phyloP scores from a whole-genome alignment of 2,888 invertebrate species.

The Celastrina argiolus region DNA sequence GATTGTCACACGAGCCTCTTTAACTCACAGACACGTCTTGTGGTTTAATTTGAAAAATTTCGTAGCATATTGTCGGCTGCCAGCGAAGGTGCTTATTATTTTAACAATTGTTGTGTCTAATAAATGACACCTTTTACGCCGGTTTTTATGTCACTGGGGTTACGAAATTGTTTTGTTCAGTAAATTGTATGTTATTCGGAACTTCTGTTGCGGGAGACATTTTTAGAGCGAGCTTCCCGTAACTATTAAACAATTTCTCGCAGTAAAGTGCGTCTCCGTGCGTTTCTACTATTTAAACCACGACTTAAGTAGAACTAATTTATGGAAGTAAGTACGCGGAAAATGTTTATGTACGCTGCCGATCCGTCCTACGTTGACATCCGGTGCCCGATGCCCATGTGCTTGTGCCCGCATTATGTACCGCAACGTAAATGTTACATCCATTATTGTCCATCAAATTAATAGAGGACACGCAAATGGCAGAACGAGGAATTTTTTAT shows the following conservation, averaged over 20 bases:
- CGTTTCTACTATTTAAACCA: slow-evolving; percentile 72
- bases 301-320: slow-evolving; percentile 74
- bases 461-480: slow-evolving; percentile 31
- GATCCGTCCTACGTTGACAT: slow-evolving; percentile 63
- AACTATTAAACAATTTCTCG: slow-evolving; percentile 70
- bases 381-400: slow-evolving; percentile 52
- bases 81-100: slow-evolving; percentile 60
- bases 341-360: slow-evolving; percentile 71
- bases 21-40: slow-evolving; percentile 47
- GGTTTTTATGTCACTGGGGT: slow-evolving; percentile 37
- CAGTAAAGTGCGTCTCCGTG: slow-evolving; percentile 67
- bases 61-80: slow-evolving; percentile 47
- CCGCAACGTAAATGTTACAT: slow-evolving; percentile 33
- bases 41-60: slow-evolving; percentile 67
- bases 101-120: slow-evolving; percentile 45
- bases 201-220: background rate
- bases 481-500: slow-evolving; percentile 27
- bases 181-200: background rate
- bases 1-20: slow-evolving; percentile 64
- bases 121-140: slow-evolving; percentile 36
- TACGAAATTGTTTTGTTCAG: slow-evolving; percentile 15
- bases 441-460: slow-evolving; percentile 36
- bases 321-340: slow-evolving; percentile 76
- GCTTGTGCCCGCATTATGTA: slow-evolving; percentile 37
- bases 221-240: slow-evolving; percentile 48